Conservation (phyloP, 2,113 vertebrate genomes). For the Macquaria ambigua region DNA sequence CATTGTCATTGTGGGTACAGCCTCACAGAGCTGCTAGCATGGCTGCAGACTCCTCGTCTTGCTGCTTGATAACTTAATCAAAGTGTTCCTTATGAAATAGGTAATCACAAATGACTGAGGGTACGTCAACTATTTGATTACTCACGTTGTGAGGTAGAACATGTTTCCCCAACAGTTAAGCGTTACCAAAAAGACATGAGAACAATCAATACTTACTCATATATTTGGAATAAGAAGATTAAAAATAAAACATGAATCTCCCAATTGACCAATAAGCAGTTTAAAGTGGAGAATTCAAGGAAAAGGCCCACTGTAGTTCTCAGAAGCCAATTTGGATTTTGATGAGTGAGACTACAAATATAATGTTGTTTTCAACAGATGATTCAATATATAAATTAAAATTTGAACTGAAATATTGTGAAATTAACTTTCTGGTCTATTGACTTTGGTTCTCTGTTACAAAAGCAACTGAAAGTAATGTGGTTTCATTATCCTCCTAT, state of each 20-base stretch:
- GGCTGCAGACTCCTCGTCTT: background rate
- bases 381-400: background rate
- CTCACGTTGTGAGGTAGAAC: background rate
- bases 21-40: background rate
- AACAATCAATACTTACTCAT: background rate
- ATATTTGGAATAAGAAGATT: background rate
- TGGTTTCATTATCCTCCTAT: background rate
- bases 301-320: background rate
- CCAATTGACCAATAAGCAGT: background rate
- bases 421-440: background rate
- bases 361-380: background rate
- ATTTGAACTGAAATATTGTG: background rate
- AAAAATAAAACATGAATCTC: no score
- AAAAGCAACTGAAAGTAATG: background rate
- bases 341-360: background rate
- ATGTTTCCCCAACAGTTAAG: background rate
- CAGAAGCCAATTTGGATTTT: background rate
- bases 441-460: background rate
- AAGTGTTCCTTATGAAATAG: background rate
- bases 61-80: background rate
- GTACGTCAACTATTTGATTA: background rate
- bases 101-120: background rate
- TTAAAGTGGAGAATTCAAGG: background rate
- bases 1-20: no score
- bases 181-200: background rate